Conservation (phyloP, 2,888 invertebrate species). For the Oscheius myriophilus region DNA sequence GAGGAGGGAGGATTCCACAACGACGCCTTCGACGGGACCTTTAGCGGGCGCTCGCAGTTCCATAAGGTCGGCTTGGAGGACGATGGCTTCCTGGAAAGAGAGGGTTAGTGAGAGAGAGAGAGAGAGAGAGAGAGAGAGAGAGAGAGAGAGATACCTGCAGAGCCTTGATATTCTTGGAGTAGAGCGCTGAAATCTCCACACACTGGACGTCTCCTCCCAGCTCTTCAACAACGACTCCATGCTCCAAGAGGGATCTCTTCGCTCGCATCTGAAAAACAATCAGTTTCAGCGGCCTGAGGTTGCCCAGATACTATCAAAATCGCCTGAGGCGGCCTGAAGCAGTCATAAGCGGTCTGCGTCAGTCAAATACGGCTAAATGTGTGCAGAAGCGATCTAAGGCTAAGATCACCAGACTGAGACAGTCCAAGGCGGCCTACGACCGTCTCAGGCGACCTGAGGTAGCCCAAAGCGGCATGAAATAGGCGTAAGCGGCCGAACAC, state of each 20-base stretch:
- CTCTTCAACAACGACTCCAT: constrained; percentile 86
- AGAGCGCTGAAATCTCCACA: constrained; percentile 89
- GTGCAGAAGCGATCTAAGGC: too few species aligned
- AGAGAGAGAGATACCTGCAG: constrained; percentile 49
- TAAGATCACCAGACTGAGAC: too few species aligned
- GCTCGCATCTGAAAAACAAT: constrained; percentile 78
- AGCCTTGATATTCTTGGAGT: constrained; percentile 71
- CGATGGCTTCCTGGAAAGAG: constrained; percentile 72
- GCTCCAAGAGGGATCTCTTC: constrained; percentile 80
- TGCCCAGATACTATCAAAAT: background rate
- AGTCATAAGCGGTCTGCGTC: too few species aligned
- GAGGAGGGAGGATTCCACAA: constrained; percentile 86
- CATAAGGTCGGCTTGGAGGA: constrained; percentile 80
- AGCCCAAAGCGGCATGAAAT: too few species aligned
- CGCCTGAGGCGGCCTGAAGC: too few species aligned
- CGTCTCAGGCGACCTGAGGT: too few species aligned
- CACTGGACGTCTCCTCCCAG: constrained; percentile 91
- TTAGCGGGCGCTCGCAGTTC: constrained; percentile 84
- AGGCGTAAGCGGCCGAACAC: too few species aligned
- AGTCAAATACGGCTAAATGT: too few species aligned
- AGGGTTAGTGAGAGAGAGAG: background rate
- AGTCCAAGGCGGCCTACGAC: too few species aligned
- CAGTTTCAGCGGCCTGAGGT: too few species aligned
- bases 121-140: constrained; percentile 9
- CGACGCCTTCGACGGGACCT: constrained; percentile 87